These are phyloP conservation scores for Andrena bucephala DNA, from an alignment of 2,888 invertebrate genomes.

Conservation along the genomic window DNA sequence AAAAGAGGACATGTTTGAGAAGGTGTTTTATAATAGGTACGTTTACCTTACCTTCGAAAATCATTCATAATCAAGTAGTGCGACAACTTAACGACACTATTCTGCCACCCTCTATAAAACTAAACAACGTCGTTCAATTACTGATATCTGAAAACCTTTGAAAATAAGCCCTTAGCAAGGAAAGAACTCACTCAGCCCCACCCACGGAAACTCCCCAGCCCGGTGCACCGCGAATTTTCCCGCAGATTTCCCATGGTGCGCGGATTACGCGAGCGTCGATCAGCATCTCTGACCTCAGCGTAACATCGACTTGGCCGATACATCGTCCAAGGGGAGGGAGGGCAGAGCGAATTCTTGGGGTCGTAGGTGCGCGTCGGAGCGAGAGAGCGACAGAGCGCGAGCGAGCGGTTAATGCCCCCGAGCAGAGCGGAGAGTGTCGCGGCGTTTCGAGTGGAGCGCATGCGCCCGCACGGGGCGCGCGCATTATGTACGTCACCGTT, in stretches of 20 bases:
- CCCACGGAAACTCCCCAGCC: background rate
- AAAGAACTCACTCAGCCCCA: no score
- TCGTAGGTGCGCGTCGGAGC: conserved; percentile 69
- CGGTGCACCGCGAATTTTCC: conserved; percentile 3
- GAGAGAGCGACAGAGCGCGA: conserved; percentile 58
- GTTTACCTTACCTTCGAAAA: no score
- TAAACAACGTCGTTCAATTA: no score
- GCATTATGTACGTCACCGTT: conserved; percentile 84
- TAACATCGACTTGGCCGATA: conserved; percentile 69
- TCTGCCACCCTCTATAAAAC: no score
- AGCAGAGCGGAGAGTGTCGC: conserved; percentile 72
- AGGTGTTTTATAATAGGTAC: no score
- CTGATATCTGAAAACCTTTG: no score
- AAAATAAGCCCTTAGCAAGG: no score
- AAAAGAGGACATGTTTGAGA: no score
- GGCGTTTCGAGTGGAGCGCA: conserved; percentile 70
- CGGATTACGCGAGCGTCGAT: conserved; percentile 26
- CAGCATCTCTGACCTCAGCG: conserved; percentile 67
- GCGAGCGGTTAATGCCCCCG: conserved; percentile 84
- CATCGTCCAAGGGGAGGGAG: conserved; percentile 66
- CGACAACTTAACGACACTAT: no score
- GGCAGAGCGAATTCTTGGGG: conserved; percentile 78
- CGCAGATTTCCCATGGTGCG: conserved; percentile 24
- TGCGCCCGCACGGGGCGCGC: conserved; percentile 73
- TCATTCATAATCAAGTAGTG: no score